A percentile compares a stretch with the other conserved stretches of the same genome.
Conservation (phyloP, 1,140 invertebrate species). For the Calycopis cecrops region DNA sequence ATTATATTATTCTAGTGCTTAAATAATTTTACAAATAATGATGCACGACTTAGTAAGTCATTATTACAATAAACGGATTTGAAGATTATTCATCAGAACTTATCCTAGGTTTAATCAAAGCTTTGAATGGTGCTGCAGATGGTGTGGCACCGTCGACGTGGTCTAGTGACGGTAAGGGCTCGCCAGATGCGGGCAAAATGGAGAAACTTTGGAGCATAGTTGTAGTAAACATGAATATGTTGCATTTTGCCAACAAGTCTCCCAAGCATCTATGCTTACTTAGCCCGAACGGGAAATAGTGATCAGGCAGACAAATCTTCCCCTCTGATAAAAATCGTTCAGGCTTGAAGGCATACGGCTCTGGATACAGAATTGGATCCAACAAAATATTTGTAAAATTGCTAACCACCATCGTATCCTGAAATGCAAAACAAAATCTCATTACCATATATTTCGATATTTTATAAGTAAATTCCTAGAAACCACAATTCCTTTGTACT, state of each 20-base stretch:
- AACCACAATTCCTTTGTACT: no score
- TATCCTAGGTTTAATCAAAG: conserved; percentile 76
- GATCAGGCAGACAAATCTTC: conserved; percentile 80
- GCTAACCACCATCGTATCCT: conserved; percentile 89
- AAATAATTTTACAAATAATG: not conserved
- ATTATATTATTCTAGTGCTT: not conserved
- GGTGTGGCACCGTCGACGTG: conserved; percentile 85
- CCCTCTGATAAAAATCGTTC: conserved; percentile 85
- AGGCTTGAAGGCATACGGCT: conserved; percentile 85
- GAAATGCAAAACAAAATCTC: conserved; percentile 34
- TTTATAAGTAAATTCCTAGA: no score
- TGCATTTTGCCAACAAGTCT: conserved; percentile 77
- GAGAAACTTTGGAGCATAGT: conserved; percentile 86
- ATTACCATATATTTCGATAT: not conserved
- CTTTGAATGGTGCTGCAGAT: conserved; percentile 81
- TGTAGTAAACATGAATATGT: conserved; percentile 89
- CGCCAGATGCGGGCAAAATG: conserved; percentile 78
- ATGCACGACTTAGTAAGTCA: no score
- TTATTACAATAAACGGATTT: not conserved
- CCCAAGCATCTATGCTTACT: conserved; percentile 80
- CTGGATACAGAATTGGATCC: conserved; percentile 80
- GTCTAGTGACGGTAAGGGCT: conserved; percentile 78
- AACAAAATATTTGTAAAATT: conserved; percentile 87
- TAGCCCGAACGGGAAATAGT: conserved; percentile 86
- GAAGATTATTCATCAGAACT: conserved; percentile 4